These are phyloP conservation scores for Hystrix brachyura DNA, from an alignment of 2,113 vertebrate genomes.

Conservation along the genomic window DNA sequence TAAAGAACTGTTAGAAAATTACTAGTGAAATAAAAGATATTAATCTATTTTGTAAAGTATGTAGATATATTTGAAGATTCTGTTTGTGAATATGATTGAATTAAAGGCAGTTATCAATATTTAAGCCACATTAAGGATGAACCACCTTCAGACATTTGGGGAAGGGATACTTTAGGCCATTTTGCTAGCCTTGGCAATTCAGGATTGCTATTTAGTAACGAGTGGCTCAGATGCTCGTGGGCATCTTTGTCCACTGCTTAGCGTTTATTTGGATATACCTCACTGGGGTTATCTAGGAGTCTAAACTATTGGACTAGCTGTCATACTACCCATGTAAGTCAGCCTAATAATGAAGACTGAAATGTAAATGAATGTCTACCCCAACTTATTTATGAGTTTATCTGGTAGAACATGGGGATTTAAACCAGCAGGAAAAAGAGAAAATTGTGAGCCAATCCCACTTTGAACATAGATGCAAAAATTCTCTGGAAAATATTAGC, in stretches of 20 bases:
- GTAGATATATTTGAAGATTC: background rate
- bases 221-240: background rate
- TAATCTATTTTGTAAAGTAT: constrained; percentile 14
- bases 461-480: constrained; percentile 48
- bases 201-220: background rate
- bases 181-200: background rate
- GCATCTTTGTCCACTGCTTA: background rate
- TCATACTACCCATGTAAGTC: background rate
- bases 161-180: background rate
- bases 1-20: background rate
- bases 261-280: background rate
- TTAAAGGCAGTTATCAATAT: constrained; percentile 4
- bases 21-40: constrained; percentile 21
- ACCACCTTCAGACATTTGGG: background rate
- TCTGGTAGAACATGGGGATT: background rate
- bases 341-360: background rate
- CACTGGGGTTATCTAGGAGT: background rate
- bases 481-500: constrained; percentile 17
- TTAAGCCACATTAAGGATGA: constrained; percentile 27
- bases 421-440: background rate
- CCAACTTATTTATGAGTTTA: constrained; percentile 6
- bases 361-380: background rate
- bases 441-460: background rate
- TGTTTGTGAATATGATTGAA: constrained; percentile 7
- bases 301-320: background rate